Evolutionary conservation across 2,113 vertebrate species (phyloP), one percentile per base, ranked within the genome.

Genomic region (Callionymus lyra): DNA sequence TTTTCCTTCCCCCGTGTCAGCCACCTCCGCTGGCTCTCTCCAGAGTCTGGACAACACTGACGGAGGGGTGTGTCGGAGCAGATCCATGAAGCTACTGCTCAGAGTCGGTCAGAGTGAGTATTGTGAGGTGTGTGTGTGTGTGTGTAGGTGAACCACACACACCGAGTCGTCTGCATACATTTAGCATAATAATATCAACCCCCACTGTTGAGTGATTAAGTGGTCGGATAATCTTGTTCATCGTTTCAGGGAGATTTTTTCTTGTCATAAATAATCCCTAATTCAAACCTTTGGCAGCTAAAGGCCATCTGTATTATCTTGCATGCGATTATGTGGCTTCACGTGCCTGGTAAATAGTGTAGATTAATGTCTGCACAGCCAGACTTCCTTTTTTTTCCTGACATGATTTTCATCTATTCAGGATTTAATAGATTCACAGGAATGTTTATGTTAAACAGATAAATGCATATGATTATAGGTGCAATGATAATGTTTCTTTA

Each of bases 41-140:
- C 90, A 87, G 77, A 91, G 92, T 75, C 80, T 98, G 89, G 90
- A 94, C 79, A 97, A 94, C 80, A 86, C 88, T 68, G 87, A 89
- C 65, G 93, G 93, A 81, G 93, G 94, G 55, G 90, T 89, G 65
- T 98, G 93, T 68, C 85, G 86, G 81, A 89, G 86, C 84, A 92
- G 89, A 88, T 91, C 92, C 85, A 97, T 98, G 94, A 97, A 93
- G 89, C 89, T 98, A 81, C 86, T 95, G 74, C 89, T 97, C 85
- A 92, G 94, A 87, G 92, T 98, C 72, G 93, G 92, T 82, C 94
- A 97, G 85, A 93, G 94, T 97, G 84, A 95, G 90, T 83, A 41
- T 10, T 50, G 19, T 13, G 47, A 19, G 44, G n/a, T 49, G 31
- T 13, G 1, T 47, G 16, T 35, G 31, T 47, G 39, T 56, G 38